phyloP scores from a whole-genome alignment of 1,140 invertebrate genomes.

The Drosophila micromelanica region DNA sequence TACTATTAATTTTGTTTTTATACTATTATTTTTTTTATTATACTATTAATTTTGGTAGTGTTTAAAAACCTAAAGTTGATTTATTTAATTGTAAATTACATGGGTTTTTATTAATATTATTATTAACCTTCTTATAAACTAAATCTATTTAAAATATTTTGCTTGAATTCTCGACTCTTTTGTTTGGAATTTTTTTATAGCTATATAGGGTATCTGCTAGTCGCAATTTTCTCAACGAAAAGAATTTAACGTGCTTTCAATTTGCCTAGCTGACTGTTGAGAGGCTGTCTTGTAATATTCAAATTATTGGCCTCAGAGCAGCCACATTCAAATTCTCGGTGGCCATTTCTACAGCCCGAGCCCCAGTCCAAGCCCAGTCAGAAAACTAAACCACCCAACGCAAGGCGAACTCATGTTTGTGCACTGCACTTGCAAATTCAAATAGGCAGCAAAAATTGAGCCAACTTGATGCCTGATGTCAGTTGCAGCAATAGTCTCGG shows the following conservation, averaged over 20 bases:
- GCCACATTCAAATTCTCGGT: constrained; percentile 13
- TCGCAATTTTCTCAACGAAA: background rate
- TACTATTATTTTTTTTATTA: too few species aligned
- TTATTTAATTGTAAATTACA: too few species aligned
- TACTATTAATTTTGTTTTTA: too few species aligned
- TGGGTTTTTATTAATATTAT: too few species aligned
- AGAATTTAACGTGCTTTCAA: background rate
- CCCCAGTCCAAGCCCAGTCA: background rate
- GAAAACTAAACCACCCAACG: background rate
- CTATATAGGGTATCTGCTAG: constrained; percentile 5
- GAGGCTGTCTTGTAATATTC: constrained; percentile 24
- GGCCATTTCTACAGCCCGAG: background rate
- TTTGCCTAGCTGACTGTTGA: constrained; percentile 12
- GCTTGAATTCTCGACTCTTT: too few species aligned
- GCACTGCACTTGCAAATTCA: constrained; percentile 13
- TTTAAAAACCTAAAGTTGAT: too few species aligned
- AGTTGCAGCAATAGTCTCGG: constrained; percentile 38
- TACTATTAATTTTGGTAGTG: too few species aligned
- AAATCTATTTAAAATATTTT: too few species aligned
- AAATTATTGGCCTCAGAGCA: constrained; percentile 30
- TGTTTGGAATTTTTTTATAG: too few species aligned
- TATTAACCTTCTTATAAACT: background rate
- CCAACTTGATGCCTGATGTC: constrained; percentile 35
- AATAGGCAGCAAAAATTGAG: constrained; percentile 41
- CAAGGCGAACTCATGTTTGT: background rate